Evolutionary conservation across 35 echinoderm and acorn worm genomes (phyloP), one percentile per base, ranked within the genome.

Genomic region (Heliocidaris tuberculata): DNA sequence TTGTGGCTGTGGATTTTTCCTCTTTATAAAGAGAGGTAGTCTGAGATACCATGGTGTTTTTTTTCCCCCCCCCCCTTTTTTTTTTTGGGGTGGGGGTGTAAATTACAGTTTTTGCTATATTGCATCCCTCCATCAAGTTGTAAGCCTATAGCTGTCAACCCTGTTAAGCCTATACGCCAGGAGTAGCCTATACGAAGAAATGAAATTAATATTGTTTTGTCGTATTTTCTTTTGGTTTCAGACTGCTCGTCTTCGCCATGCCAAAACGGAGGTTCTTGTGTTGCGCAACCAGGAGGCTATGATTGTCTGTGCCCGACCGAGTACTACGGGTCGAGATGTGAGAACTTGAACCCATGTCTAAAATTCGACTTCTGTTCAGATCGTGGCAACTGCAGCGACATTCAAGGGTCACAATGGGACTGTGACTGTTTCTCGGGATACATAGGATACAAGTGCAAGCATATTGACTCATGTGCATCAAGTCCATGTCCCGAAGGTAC

Each of bases 261-360:
- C 59, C 52, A 65, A 29, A 90, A 95, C 42, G 88, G 90, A 50
- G 94, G 88, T 7, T 54, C 94, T 12, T 95, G 94, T 65, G 47
- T 47, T 13, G 9, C 90, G 7, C 54, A n/a, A 13, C 31, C 16
- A 52, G 49, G 31, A 7, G 94, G 94, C 94, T 35, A 21, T 11
- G n/a, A 16, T 1, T 95, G 94, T 52, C 19, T 13, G 30, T 95
- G 94, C 65, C 86, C 15, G 54, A 12, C 30, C 17, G 94, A 95
- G 15, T 92, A 95, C 94, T 95, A 95, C 88, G 94, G 94, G 8
- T 13, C 5, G 13, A 54, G 32, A 30, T 95, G 94, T 24, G 48
- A 95, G 94, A 19, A 42, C 54, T 49, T 92, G 16, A 95, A 95
- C 54, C 88, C 94, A 24, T 95, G 94, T 48, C 86, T 95, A 9